Evolutionary conservation across 2,113 vertebrate genomes (phyloP).

Genomic region (Piprites chloris): DNA sequence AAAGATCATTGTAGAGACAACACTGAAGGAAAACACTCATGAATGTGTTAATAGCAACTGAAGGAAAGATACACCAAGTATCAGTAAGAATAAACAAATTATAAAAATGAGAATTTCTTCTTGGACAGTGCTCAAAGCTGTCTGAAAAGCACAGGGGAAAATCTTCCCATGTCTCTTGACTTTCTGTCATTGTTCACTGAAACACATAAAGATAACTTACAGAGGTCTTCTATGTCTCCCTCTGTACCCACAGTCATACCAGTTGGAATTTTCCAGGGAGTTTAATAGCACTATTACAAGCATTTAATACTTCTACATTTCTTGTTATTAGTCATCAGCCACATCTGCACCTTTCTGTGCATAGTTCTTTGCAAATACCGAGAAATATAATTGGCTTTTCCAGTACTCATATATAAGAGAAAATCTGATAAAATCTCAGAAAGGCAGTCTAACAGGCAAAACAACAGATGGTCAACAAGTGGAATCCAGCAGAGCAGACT

Average conservation of each 20-base stretch:
- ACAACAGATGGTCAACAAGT: neutral
- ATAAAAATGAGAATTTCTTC: neutral
- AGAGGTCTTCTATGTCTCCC: neutral
- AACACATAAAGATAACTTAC: neutral
- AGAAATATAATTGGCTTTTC: neutral
- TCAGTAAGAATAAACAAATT: neutral
- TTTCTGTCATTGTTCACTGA: neutral
- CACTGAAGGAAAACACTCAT: neutral
- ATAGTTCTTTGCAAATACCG: neutral
- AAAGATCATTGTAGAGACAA: neutral
- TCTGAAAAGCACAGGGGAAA: neutral
- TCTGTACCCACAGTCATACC: neutral
- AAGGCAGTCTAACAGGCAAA: neutral
- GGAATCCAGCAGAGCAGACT: neutral
- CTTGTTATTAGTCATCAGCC: neutral
- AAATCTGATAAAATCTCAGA: neutral
- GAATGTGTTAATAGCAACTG: neutral
- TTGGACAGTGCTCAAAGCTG: neutral
- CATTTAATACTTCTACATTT: neutral
- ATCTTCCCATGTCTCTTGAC: neutral
- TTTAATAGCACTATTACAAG: neutral
- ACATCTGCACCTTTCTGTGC: neutral
- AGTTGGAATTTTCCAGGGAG: neutral
- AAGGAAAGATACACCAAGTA: neutral
- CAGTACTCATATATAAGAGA: neutral